phyloP scores from a whole-genome alignment of 2,797 vertebrate species.

The Distichodus sexfasciatus region DNA sequence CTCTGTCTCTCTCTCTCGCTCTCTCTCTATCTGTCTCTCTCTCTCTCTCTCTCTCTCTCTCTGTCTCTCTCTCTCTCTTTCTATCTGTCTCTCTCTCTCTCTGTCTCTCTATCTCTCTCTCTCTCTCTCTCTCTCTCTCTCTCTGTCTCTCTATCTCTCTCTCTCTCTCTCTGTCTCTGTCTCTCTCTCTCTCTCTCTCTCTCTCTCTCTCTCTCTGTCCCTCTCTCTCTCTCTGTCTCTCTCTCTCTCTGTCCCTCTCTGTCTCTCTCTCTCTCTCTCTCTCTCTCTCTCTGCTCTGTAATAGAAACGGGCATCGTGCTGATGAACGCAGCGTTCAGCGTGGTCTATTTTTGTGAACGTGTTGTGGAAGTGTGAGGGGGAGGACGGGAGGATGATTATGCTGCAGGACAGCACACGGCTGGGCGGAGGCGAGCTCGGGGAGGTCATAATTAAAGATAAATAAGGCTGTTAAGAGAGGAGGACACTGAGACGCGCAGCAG shows the following conservation, averaged over 20 bases:
- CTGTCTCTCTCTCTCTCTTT: no score
- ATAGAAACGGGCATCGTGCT: background rate
- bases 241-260: background rate
- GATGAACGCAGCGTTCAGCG: conserved; percentile 1
- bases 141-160: no score
- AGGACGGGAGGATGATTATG: conserved; percentile 21
- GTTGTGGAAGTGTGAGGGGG: conserved; percentile 13
- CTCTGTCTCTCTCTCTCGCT: no score
- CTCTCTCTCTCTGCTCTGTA: background rate
- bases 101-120: no score
- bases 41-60: no score
- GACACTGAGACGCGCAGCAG: background rate
- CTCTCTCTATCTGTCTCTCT: no score
- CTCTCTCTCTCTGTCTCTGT: background rate
- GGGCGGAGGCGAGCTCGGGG: conserved; percentile 30
- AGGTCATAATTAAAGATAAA: conserved; percentile 65
- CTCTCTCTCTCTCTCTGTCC: no score
- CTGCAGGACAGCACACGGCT: background rate
- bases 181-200: background rate
- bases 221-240: no score
- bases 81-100: no score
- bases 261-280: background rate
- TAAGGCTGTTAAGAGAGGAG: conserved; percentile 28
- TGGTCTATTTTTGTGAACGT: conserved; percentile 17
- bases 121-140: no score